Evolutionary conservation across 2,888 invertebrate genomes (phyloP).

Genomic region (Drosophila greeni): DNA sequence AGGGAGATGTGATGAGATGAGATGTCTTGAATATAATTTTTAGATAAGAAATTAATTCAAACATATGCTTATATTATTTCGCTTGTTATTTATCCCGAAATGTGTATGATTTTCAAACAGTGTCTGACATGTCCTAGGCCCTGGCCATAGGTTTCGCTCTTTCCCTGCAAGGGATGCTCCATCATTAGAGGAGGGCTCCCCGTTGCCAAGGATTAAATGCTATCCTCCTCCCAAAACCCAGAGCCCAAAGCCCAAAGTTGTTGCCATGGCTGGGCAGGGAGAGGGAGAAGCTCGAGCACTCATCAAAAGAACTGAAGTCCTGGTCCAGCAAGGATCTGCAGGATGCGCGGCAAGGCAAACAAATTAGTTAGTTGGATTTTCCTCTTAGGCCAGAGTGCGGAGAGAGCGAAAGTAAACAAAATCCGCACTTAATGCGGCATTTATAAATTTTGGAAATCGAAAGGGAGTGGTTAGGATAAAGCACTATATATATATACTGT

Average conservation of each 20-base stretch:
- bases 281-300: neutral
- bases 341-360: conserved; percentile 37
- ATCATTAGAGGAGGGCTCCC: conserved; percentile 12
- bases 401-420: conserved; percentile 64
- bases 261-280: conserved; percentile 7
- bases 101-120: neutral
- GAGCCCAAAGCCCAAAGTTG: neutral
- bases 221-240: neutral
- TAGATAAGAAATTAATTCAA: neutral
- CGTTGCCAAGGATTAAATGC: conserved; percentile 28
- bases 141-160: conserved; percentile 1
- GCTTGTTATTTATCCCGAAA: neutral
- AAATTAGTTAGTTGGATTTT: conserved; percentile 59
- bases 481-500: no score
- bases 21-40: neutral
- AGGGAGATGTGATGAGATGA: no score
- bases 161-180: neutral
- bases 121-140: conserved; percentile 13
- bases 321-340: neutral
- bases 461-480: neutral
- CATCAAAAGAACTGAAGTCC: conserved; percentile 4
- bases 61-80: neutral
- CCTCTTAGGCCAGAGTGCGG: conserved; percentile 41
- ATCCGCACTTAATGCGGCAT: conserved; percentile 59
- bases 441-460: conserved; percentile 15